These are phyloP conservation scores for Himantopus leucocephalus DNA, from an alignment of 2,113 vertebrate species.

Conservation along the genomic window DNA sequence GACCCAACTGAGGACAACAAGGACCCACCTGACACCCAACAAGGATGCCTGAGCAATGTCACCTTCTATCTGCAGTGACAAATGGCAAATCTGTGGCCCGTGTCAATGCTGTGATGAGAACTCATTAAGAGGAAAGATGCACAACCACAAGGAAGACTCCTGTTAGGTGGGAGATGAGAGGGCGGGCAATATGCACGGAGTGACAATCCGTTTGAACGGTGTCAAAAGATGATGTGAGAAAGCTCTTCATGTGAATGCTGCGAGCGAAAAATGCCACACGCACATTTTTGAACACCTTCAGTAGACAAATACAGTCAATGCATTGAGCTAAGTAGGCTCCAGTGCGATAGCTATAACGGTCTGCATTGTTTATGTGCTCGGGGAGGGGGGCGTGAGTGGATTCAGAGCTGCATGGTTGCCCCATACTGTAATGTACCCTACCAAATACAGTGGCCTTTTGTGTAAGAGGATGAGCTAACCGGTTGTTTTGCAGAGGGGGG, in stretches of 20 bases:
- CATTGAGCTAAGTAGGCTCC: background rate
- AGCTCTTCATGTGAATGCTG: background rate
- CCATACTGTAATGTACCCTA: conserved; percentile 48
- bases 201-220: fast-evolving
- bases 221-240: background rate
- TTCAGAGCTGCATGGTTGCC: conserved; percentile 38
- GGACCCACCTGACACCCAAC: no score
- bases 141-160: background rate
- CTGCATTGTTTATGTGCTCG: conserved; percentile 12
- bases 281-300: conserved; percentile 33
- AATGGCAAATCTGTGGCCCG: background rate
- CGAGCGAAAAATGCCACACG: background rate
- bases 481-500: background rate
- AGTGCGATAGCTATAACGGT: background rate
- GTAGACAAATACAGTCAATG: background rate
- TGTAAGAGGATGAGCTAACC: conserved; percentile 41
- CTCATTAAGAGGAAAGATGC: background rate
- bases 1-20: background rate
- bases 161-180: background rate
- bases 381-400: background rate
- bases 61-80: background rate
- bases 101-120: background rate
- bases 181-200: fast-evolving
- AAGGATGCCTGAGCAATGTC: background rate
- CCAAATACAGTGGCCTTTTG: conserved; percentile 56